phyloP scores from a whole-genome alignment of 2,113 vertebrate genomes.

The Cebidichthys violaceus region DNA sequence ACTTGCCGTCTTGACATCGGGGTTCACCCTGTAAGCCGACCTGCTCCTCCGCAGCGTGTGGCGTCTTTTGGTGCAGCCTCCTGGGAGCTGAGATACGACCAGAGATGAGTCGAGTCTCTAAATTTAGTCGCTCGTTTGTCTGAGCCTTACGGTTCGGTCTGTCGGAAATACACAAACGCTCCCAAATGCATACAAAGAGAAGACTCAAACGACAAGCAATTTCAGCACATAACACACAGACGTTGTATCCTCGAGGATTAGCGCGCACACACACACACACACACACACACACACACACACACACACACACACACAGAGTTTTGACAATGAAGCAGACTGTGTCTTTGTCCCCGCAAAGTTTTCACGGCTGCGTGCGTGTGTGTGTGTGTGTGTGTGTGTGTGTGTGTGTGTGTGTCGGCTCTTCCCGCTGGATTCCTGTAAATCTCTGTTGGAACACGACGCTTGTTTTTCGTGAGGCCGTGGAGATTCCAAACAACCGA shows the following conservation, averaged over 20 bases:
- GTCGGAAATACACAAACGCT: constrained; percentile 10
- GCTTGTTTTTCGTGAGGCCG: constrained; percentile 41
- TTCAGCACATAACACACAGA: background rate
- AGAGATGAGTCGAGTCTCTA: constrained; percentile 33
- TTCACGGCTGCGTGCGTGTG: no score
- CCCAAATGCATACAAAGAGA: constrained; percentile 11
- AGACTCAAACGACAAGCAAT: constrained; percentile 2
- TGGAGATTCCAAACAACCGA: constrained; percentile 47
- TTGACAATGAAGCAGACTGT: background rate
- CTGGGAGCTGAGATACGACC: constrained; percentile 46
- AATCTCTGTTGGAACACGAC: constrained; percentile 46
- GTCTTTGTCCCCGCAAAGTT: constrained; percentile 19
- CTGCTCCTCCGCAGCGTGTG: constrained; percentile 15
- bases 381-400: no score
- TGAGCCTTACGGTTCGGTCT: constrained; percentile 25
- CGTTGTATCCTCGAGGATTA: constrained; percentile 14
- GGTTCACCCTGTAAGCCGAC: constrained; percentile 11
- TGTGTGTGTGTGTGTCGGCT: constrained; percentile 7
- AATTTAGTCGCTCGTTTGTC: constrained; percentile 56
- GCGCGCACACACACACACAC: background rate
- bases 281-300: background rate
- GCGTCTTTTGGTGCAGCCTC: background rate
- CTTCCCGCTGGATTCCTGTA: constrained; percentile 37
- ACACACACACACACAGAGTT: constrained; percentile 10
- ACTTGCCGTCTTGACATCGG: background rate